Evolutionary conservation across 2,888 invertebrate genomes (phyloP), one percentile per base, ranked within the genome.

Genomic region (Dolichomitus sp.): DNA sequence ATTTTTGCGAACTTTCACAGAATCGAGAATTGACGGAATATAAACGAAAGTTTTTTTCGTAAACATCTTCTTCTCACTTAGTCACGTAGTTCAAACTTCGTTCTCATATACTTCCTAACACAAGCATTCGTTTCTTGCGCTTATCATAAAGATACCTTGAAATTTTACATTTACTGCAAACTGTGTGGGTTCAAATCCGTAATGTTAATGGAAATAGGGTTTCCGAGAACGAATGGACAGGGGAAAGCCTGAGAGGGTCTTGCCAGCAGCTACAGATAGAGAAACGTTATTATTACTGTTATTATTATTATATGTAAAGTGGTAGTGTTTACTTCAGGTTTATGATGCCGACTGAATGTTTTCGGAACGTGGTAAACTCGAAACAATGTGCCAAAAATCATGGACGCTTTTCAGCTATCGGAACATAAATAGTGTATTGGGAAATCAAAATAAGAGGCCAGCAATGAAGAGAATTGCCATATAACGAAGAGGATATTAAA

Each of bases 321-420:
- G 59, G 33, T 11, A n/a, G 9, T 17, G 6, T 17, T 9, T 59
- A 14, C 11, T 7, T 17, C 9, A 33, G 37, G 33, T 59, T 59
- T 59, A 59, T 30, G 37, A 59, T 59, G 33, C 23, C n/a, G 12
- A 72, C 23, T 4, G 66, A 12, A 30, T 72, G n/a, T 81, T 76
- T 72, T 66, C 12, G 33, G 42, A 52, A 42, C 30, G 48, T 40
- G 19, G 23, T 50, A 30, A 65, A 52, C 19, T 52, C 33, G 57
- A 42, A 50, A 66, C 76, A 66, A 72, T 37, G 48, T 12, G 37
- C 70, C 59, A 52, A 30, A 4, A 19, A 17, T 45, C 17, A 4
- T 5, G 17, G 40, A 19, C n/a, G 52, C 19, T 78, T 72, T 72
- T 65, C 23, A 54, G 19, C 9, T 27, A 30, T 27, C 11, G 57